phyloP scores from a whole-genome alignment of 64 coral and sea anemone species.

The Montipora sp. region DNA sequence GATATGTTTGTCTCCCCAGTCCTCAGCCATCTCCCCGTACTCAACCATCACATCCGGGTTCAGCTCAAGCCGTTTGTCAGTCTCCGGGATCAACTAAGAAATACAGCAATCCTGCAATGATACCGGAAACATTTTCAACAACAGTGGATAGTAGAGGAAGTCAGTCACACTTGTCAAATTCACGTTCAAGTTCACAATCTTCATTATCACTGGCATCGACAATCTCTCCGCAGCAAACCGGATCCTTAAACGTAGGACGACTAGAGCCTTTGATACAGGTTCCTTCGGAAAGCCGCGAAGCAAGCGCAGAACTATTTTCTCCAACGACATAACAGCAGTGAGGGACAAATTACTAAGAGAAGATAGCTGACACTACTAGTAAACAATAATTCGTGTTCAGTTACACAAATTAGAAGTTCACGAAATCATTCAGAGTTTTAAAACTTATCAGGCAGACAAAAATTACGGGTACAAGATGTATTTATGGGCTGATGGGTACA shows the following conservation, averaged over 20 bases:
- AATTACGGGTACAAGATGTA: too few relatives aligned
- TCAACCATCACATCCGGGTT: slow-evolving; percentile 33
- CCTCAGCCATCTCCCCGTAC: slow-evolving; percentile 22
- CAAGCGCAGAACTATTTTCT: slow-evolving; percentile 48
- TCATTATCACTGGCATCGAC: slow-evolving; percentile 57
- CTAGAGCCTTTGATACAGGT: slow-evolving; percentile 35
- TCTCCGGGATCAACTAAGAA: slow-evolving; percentile 43
- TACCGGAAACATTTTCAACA: slow-evolving; percentile 38
- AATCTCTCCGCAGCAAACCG: slow-evolving; percentile 16
- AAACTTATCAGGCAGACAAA: too few relatives aligned
- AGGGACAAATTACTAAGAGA: too few relatives aligned
- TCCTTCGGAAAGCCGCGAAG: slow-evolving; percentile 1
- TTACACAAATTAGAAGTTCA: too few relatives aligned
- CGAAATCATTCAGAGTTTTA: too few relatives aligned
- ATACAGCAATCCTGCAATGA: slow-evolving; percentile 23
- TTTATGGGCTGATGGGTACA: too few relatives aligned
- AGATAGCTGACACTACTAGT: too few relatives aligned
- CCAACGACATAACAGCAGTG: slow-evolving; percentile 5
- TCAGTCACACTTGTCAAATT: not conserved
- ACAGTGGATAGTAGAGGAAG: slow-evolving; percentile 27
- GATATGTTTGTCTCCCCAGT: not conserved
- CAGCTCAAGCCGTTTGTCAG: not conserved
- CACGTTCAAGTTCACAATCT: slow-evolving; percentile 64
- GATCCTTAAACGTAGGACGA: slow-evolving; percentile 48
- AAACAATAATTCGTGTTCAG: too few relatives aligned